Evolutionary conservation across 2,113 vertebrate genomes (phyloP).

Genomic region (Ictidomys tridecemlineatus): DNA sequence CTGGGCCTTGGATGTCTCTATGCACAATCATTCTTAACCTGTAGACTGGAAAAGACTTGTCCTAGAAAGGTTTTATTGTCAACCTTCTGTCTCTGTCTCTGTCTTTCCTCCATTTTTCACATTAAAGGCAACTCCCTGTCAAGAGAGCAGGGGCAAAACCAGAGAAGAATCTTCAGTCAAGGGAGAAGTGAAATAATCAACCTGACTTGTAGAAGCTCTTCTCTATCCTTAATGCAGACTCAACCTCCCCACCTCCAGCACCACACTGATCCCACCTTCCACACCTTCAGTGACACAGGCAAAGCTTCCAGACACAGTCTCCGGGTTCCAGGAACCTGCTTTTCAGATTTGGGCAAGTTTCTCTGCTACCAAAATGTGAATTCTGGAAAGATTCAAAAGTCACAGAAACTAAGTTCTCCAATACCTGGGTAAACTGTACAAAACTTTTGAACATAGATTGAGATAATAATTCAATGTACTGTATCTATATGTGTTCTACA

Average conservation of each 20-base stretch:
- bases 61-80: not conserved
- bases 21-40: fast-evolving
- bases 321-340: not conserved
- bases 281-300: not conserved
- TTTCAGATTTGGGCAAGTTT: not conserved
- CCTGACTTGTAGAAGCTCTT: fast-evolving
- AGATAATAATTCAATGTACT: not conserved
- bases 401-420: not conserved
- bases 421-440: not conserved
- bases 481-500: not conserved
- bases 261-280: not conserved
- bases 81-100: not conserved
- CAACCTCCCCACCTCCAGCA: not conserved
- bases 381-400: conserved; percentile 15
- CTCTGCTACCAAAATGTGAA: not conserved
- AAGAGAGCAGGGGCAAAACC: not conserved
- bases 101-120: not conserved
- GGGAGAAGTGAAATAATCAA: not conserved
- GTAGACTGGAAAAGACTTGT: no score
- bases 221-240: not conserved
- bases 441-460: not conserved
- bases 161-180: not conserved
- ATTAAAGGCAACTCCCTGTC: not conserved
- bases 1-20: fast-evolving
- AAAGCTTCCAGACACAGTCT: not conserved